phyloP scores from a whole-genome alignment of 2,888 invertebrate species.

The Cantharis rufa region DNA sequence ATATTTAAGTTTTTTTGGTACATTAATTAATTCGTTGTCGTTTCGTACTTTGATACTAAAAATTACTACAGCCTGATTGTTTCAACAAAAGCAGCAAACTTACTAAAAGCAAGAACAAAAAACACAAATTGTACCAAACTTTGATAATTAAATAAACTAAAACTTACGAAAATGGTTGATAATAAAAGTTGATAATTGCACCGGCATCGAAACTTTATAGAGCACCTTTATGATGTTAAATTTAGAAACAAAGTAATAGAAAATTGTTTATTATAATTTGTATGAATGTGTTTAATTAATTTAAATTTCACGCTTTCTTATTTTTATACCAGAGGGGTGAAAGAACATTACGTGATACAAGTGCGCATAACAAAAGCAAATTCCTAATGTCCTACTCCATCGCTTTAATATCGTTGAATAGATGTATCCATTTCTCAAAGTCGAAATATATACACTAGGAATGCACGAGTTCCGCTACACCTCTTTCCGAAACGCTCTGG shows the following conservation, averaged over 20 bases:
- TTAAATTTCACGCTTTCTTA: background rate
- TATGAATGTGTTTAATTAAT: background rate
- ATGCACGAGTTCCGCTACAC: slow-evolving; percentile 47
- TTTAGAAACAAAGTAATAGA: background rate
- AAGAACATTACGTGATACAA: background rate
- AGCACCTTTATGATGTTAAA: background rate
- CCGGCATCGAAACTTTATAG: background rate
- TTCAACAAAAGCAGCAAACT: background rate
- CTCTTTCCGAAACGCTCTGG: slow-evolving; percentile 45
- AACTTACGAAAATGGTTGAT: background rate
- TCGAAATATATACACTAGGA: slow-evolving; percentile 40
- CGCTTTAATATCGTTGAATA: slow-evolving; percentile 50
- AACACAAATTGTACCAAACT: background rate
- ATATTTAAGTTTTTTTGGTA: background rate
- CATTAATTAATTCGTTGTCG: background rate
- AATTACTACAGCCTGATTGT: background rate
- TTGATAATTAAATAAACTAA: background rate
- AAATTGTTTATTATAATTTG: background rate
- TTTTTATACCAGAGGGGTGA: background rate
- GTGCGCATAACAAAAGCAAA: slow-evolving; percentile 37
- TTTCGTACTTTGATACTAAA: background rate
- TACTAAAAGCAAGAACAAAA: background rate
- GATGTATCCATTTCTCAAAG: slow-evolving; percentile 52
- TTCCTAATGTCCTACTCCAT: slow-evolving; percentile 47
- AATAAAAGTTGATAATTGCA: background rate